phyloP scores from a whole-genome alignment of 2,888 invertebrate genomes.

The Xestia sexstrigata region DNA sequence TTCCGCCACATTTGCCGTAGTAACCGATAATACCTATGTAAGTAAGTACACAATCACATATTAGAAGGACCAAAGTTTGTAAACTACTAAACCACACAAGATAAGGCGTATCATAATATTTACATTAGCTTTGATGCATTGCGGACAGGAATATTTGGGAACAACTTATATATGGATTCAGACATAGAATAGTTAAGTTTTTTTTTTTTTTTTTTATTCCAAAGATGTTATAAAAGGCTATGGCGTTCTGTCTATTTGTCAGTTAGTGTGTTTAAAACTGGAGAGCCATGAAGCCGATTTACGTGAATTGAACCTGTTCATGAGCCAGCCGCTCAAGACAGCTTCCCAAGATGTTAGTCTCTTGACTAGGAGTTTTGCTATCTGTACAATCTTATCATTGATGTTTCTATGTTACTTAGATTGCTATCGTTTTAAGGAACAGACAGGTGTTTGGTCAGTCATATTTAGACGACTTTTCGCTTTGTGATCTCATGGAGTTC shows the following conservation, averaged over 20 bases:
- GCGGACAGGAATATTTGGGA: conserved; percentile 58
- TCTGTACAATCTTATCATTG: not conserved
- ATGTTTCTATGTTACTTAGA: not conserved
- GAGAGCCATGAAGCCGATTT: not conserved
- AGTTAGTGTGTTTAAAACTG: not conserved
- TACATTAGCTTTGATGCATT: conserved; percentile 67
- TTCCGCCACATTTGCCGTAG: conserved; percentile 5
- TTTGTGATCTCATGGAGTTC: not conserved
- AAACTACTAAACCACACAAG: conserved; percentile 23
- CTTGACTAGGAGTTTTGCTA: not conserved
- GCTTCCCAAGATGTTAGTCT: not conserved
- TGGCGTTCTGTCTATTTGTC: too few species aligned
- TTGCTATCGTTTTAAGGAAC: not conserved
- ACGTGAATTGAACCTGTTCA: not conserved
- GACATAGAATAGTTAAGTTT: not conserved
- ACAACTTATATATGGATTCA: not conserved
- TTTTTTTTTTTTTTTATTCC: not conserved
- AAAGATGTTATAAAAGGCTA: not conserved
- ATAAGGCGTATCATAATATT: conserved; percentile 71
- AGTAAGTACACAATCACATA: conserved; percentile 1
- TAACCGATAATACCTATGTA: conserved; percentile 13
- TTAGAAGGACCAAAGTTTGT: conserved; percentile 53
- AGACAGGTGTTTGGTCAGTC: too few species aligned
- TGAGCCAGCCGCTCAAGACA: not conserved
- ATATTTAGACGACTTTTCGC: not conserved